A percentile compares a stretch with the other conserved stretches of the same genome.
Conservation (phyloP, 2,797 vertebrate species). For the Bovichtus diacanthus region DNA sequence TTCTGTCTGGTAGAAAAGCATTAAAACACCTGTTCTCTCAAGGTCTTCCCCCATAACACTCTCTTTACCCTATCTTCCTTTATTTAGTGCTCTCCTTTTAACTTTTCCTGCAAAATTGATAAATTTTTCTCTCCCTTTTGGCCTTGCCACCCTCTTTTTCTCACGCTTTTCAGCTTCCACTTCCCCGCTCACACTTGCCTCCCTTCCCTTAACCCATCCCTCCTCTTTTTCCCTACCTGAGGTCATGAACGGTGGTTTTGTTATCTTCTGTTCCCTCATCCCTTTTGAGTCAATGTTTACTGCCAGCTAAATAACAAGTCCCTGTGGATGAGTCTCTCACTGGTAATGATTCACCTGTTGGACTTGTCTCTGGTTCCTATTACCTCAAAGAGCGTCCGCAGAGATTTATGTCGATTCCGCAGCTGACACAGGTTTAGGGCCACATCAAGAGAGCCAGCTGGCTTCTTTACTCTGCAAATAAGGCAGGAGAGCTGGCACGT, state of each 20-base stretch:
- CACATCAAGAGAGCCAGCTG: conserved; percentile 64
- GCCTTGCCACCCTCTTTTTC: neutral
- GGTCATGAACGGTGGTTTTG: conserved; percentile 36
- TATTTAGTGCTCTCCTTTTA: neutral
- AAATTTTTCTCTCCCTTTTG: neutral
- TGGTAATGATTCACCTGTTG: conserved; percentile 64
- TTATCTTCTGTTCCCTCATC: conserved; percentile 45
- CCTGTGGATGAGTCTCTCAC: conserved; percentile 39
- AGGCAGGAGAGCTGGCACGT: conserved; percentile 57
- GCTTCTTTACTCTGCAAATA: conserved; percentile 71
- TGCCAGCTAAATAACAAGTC: conserved; percentile 42
- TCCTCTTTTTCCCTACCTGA: conserved; percentile 1
- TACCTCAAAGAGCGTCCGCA: conserved; percentile 51
- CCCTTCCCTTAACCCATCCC: neutral
- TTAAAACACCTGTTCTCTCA: neutral
- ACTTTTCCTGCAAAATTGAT: neutral
- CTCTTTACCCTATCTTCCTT: neutral
- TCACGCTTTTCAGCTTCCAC: neutral
- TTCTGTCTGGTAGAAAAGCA: neutral
- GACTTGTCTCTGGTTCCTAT: conserved; percentile 47
- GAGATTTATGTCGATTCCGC: conserved; percentile 72
- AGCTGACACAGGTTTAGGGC: conserved; percentile 70
- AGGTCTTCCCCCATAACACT: neutral
- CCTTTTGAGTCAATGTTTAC: conserved; percentile 62
- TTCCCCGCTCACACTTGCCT: conserved; percentile 6